Conservation (phyloP, 2,797 vertebrate genomes). For the Manis javanica region DNA sequence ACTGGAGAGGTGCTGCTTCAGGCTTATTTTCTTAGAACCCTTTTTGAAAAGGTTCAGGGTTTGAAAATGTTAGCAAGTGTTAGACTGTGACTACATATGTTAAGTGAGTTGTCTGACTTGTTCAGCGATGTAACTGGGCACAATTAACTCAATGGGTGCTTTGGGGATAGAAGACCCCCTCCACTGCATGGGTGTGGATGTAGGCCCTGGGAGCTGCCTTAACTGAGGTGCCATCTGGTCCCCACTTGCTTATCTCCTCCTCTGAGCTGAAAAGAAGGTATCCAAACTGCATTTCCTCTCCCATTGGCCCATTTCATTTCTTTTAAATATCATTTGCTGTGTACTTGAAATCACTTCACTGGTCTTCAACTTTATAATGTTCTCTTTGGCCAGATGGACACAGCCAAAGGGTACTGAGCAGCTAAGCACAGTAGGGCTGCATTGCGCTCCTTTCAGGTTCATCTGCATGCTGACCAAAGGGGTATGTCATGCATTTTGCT, state of each 20-base stretch:
- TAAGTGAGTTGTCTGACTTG: neutral
- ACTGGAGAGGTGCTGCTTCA: neutral
- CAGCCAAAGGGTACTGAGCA: neutral
- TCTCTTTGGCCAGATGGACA: neutral
- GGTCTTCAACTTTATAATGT: neutral
- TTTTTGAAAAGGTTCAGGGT: neutral
- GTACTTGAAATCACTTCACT: neutral
- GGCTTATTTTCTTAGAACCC: neutral
- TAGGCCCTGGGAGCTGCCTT: neutral
- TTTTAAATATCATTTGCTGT: neutral
- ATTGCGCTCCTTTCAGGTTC: neutral
- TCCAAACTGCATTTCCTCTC: neutral
- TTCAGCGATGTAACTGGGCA: neutral
- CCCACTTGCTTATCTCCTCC: neutral
- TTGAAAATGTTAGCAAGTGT: neutral
- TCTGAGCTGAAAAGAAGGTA: neutral
- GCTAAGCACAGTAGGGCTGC: neutral
- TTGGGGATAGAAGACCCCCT: neutral
- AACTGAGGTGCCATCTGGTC: neutral
- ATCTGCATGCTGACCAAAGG: neutral
- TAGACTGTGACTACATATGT: neutral
- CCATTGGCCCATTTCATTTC: neutral
- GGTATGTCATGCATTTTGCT: neutral
- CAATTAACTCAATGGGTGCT: neutral
- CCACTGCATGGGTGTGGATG: rapidly evolving